Percentiles rank a stretch among this genome's conserved stretches.
phyloP scores from a whole-genome alignment of 2,113 vertebrate species.

The Brienomyrus brachyistius region DNA sequence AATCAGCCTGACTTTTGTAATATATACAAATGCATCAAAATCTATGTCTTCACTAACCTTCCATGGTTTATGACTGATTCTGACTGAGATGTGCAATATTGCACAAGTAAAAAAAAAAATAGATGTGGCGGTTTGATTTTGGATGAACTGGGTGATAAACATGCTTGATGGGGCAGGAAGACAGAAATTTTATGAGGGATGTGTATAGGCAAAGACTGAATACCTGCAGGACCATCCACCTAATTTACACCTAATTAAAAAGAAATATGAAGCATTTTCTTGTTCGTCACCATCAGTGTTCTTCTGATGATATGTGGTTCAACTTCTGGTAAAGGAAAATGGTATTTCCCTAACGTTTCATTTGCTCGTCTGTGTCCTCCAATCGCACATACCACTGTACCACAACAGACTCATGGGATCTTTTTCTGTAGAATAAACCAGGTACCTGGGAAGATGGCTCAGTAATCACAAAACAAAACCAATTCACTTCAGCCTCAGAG shows the following conservation, averaged over 20 bases:
- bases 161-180: not conserved
- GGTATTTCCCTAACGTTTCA: not conserved
- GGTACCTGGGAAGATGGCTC: not conserved
- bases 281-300: not conserved
- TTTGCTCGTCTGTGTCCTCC: not conserved
- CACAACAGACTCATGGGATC: not conserved
- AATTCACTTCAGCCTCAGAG: not conserved
- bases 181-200: not conserved
- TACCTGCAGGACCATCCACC: not conserved
- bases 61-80: not conserved
- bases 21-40: not conserved
- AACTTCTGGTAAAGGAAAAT: not conserved
- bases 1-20: not conserved
- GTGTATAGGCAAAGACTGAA: not conserved
- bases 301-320: not conserved
- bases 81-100: not conserved
- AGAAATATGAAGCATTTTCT: not conserved
- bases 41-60: not conserved
- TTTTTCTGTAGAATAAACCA: not conserved
- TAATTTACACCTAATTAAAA: not conserved
- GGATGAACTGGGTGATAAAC: not conserved
- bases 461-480: constrained; percentile 6
- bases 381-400: not conserved
- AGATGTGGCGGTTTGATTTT: not conserved
- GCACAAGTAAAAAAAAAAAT: not conserved